These are phyloP conservation scores for Plebejus argus DNA, from an alignment of 2,888 invertebrate species.

Conservation along the genomic window DNA sequence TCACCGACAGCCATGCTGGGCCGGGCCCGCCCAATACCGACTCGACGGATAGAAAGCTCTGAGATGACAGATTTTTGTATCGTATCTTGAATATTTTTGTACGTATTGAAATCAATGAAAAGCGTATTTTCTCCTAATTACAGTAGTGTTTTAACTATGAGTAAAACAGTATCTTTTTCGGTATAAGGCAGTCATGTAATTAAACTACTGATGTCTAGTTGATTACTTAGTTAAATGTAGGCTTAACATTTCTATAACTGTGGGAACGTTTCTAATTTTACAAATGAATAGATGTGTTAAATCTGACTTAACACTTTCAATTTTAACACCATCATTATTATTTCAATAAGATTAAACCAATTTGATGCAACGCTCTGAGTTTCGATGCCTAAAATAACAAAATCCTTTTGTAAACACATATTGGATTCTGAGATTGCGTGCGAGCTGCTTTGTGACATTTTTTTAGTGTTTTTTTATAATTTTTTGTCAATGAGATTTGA, in stretches of 20 bases:
- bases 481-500: slow-evolving; percentile 62
- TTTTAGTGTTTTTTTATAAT: slow-evolving; percentile 48
- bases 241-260: not conserved
- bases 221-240: no score
- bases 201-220: not conserved
- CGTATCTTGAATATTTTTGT: not conserved
- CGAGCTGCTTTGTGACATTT: slow-evolving; percentile 61
- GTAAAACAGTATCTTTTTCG: no score
- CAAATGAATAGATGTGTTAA: not conserved
- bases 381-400: slow-evolving; percentile 70
- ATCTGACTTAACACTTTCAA: slow-evolving; percentile 19
- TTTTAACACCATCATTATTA: slow-evolving; percentile 25
- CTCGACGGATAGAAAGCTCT: slow-evolving; percentile 40
- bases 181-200: no score
- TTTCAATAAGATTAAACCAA: slow-evolving; percentile 23
- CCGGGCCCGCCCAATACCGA: slow-evolving; percentile 44
- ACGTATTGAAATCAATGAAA: not conserved
- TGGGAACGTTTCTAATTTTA: not conserved
- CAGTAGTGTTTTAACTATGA: no score
- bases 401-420: slow-evolving; percentile 58
- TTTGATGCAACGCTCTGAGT: slow-evolving; percentile 38
- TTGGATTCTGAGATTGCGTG: slow-evolving; percentile 74
- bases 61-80: slow-evolving; percentile 31
- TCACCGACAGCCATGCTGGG: slow-evolving; percentile 74
- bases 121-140: no score